Percentiles rank a stretch among this genome's conserved stretches.
These are phyloP conservation scores for Mormyrus hasselquistii DNA, from an alignment of 2,797 vertebrate species.

Conservation along the genomic window DNA sequence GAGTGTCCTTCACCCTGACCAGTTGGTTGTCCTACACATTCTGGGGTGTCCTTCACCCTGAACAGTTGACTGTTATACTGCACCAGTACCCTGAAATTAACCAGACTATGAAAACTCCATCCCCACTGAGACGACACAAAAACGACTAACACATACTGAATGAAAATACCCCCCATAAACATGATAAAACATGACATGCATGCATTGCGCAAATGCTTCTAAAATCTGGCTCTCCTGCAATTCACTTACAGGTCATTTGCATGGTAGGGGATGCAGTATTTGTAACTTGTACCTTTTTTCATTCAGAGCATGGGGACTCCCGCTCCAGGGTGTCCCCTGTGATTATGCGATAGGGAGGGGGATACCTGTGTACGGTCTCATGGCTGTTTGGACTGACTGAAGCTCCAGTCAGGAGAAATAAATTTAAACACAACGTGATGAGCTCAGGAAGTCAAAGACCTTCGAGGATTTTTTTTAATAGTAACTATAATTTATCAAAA, in stretches of 20 bases:
- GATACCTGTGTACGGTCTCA: too few relatives aligned
- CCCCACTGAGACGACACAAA: neutral
- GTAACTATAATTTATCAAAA: neutral
- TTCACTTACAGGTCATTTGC: neutral
- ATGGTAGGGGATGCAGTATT: neutral
- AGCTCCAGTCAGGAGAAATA: neutral
- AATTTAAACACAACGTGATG: neutral
- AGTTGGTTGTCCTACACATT: too few relatives aligned
- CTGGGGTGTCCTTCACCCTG: neutral
- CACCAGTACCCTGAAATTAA: neutral
- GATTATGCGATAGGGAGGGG: too few relatives aligned
- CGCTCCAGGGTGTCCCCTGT: too few relatives aligned
- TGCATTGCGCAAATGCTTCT: neutral
- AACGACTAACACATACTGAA: neutral
- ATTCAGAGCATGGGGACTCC: neutral
- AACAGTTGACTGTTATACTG: neutral
- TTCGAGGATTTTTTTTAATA: neutral
- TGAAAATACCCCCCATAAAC: neutral
- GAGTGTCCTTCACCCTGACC: too few relatives aligned
- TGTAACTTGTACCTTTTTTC: neutral
- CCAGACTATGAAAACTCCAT: neutral
- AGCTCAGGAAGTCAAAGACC: neutral
- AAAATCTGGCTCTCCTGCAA: neutral
- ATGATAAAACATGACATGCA: neutral
- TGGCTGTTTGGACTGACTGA: neutral